Base-by-base conservation (phyloP, 2,797 vertebrate genomes). In the Hylomyscus alleni region DNA sequence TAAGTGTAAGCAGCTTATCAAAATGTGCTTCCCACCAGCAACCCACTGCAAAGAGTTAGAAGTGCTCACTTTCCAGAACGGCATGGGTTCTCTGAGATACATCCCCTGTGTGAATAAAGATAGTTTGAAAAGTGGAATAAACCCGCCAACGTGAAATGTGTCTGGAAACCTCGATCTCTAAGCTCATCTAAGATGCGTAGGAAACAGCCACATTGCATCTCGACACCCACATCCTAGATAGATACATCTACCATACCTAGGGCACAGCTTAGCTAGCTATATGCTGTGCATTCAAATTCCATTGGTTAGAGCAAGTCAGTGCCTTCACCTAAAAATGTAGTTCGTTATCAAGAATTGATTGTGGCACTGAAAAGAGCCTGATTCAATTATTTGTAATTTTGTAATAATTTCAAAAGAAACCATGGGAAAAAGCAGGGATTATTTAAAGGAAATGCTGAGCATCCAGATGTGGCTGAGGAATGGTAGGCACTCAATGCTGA, bases 401-500 rank as follows among this genome's bases (percentile, higher is more conserved):
- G 13, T 84, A 84, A 62, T 40, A 84, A 76, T 26, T 78, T 44
- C 24, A 34, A 78, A 90, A 65, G 73, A 83, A 52, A 7, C 4
- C 29, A 15, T 52, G 2, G 80, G 47, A 62, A 78, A 37, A 50
- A 37, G 5, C 26, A 6, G 29, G 22, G 3, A 52, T 72, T 40
- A 2, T 89, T 89, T 90, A 84, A 90, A 75, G 73, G 77, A 89
- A 87, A 9, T 90, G 52, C 52, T 78, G 92, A 31, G 3, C 37
- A 95, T 56, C 93, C 97, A 94, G 96, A n/a, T 5, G 72, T 7
- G 20, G 24, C 2, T 72, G 58, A 24, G 58, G 58, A 60, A 10
- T 26, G 24, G 22, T 60, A 60, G 24, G 15, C 6, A n/a, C n/a
- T n/a, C n/a, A 87, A 9, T 90, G 52, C 52, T 78, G 92, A 31